phyloP scores from a whole-genome alignment of 2,113 vertebrate genomes.

The Oryzias curvinotus region DNA sequence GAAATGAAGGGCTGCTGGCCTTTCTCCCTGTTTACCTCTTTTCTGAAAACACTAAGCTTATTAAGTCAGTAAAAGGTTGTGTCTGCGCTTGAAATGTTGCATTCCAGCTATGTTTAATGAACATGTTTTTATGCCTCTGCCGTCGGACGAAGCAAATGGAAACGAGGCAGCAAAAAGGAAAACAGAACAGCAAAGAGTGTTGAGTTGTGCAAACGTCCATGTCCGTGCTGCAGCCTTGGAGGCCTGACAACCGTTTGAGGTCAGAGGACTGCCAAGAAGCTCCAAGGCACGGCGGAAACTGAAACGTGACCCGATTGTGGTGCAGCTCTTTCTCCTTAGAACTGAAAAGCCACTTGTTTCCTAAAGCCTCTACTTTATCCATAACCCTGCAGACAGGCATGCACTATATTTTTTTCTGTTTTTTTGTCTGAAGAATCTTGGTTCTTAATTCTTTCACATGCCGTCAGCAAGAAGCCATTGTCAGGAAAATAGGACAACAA shows the following conservation, averaged over 20 bases:
- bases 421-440: constrained; percentile 12
- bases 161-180: neutral
- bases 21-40: constrained; percentile 25
- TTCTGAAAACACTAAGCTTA: constrained; percentile 25
- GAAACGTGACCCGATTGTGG: constrained; percentile 41
- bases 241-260: constrained; percentile 30
- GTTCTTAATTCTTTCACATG: constrained; percentile 38
- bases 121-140: constrained; percentile 5
- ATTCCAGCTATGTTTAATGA: constrained; percentile 11
- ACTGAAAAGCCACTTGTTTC: constrained; percentile 31
- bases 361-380: constrained; percentile 5
- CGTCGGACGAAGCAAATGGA: constrained; percentile 9
- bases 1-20: constrained; percentile 40
- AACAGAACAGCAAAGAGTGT: neutral
- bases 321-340: constrained; percentile 20
- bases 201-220: neutral
- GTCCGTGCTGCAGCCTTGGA: constrained; percentile 9
- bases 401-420: constrained; percentile 25
- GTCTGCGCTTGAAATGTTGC: constrained; percentile 22
- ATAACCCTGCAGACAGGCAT: constrained; percentile 27
- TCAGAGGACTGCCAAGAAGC: constrained; percentile 32
- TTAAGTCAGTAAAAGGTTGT: constrained; percentile 26
- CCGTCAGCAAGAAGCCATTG: constrained; percentile 42
- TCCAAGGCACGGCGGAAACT: constrained; percentile 35
- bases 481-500: constrained; percentile 52